These are phyloP conservation scores for Macrobrachium nipponense DNA, from an alignment of 1,140 invertebrate species.

Conservation along the genomic window DNA sequence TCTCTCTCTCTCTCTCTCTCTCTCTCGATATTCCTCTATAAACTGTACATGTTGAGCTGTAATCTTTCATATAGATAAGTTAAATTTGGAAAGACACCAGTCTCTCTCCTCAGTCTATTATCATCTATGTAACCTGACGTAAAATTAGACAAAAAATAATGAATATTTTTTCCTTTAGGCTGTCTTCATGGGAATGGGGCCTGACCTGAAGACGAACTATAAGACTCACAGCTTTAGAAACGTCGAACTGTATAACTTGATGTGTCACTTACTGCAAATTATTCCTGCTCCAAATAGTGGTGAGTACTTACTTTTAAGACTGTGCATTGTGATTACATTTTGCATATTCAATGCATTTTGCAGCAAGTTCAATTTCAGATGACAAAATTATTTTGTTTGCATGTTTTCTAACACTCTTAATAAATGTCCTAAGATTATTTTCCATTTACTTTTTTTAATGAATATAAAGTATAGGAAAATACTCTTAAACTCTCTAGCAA, in stretches of 20 bases:
- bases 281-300: conserved; percentile 68
- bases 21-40: too few relatives aligned
- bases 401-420: neutral
- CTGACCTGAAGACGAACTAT: conserved; percentile 68
- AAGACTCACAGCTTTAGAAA: conserved; percentile 67
- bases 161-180: conserved; percentile 62
- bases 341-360: neutral
- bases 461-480: too few relatives aligned
- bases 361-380: neutral
- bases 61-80: too few relatives aligned
- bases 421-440: too few relatives aligned
- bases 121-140: too few relatives aligned
- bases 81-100: too few relatives aligned
- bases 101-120: too few relatives aligned
- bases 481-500: too few relatives aligned
- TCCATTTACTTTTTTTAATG: too few relatives aligned
- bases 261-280: conserved; percentile 69
- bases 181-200: conserved; percentile 70
- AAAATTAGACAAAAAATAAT: neutral
- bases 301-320: conserved; percentile 6
- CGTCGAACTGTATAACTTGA: conserved; percentile 71
- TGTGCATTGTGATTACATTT: neutral
- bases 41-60: too few relatives aligned
- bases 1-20: too few relatives aligned
- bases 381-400: neutral